These are phyloP conservation scores for Peromyscus californicus DNA, from an alignment of 2,113 vertebrate species.

Conservation along the genomic window DNA sequence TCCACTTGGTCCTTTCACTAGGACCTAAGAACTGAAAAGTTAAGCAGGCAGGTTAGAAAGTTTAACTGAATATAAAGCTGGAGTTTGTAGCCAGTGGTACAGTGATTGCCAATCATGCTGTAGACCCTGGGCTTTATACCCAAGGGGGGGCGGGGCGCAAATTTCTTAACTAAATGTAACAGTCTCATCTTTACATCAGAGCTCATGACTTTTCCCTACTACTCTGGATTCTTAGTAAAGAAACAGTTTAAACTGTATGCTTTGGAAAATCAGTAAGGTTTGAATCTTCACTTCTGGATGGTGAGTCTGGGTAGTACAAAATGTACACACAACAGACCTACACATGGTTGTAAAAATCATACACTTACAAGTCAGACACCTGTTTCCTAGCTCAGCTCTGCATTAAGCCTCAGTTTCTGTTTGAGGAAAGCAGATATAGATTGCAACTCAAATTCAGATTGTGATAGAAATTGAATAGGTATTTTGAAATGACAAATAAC, in stretches of 20 bases:
- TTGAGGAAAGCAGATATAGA: background rate
- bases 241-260: slow-evolving; percentile 31
- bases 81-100: background rate
- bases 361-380: background rate
- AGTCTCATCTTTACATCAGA: background rate
- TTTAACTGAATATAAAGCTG: background rate
- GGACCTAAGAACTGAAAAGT: background rate
- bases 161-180: slow-evolving; percentile 49
- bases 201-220: background rate
- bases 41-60: background rate
- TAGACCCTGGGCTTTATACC: background rate
- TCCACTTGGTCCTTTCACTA: background rate
- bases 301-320: background rate
- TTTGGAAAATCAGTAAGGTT: background rate
- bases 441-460: background rate
- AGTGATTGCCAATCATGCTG: background rate
- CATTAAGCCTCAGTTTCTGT: background rate
- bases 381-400: background rate
- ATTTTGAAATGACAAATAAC: background rate
- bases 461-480: slow-evolving; percentile 18
- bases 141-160: background rate
- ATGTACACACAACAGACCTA: background rate
- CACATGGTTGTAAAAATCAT: background rate
- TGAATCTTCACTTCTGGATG: slow-evolving; percentile 6
- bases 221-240: slow-evolving; percentile 35